Base-by-base conservation (phyloP, 2,888 invertebrate species). In the Hypselothyrea guttata region DNA sequence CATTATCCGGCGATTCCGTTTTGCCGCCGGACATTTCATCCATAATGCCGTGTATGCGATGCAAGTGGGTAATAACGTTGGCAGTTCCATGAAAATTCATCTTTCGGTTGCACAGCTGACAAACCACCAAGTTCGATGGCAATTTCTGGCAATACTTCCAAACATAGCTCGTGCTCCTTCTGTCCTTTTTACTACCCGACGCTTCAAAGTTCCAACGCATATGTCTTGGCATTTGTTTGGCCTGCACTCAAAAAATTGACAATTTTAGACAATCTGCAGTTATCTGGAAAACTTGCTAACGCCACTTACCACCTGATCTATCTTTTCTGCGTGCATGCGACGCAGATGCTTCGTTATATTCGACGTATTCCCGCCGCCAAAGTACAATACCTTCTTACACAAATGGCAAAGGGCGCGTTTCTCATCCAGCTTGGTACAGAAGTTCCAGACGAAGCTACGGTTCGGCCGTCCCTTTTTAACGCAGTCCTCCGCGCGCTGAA, bases 11-110 rank as follows among this genome's bases (percentile, higher is more conserved):
- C 1, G 53, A 1, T 5, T 54, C 61, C 0, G 34, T 7, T 53
- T 52, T 70, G 2, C 52, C 41, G 1, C 1, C 18, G 3, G 44
- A 54, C 5, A 42, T 52, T 11, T 71, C 56, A 4, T 55, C 73
- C 37, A 79, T 51, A 12, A 86, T 83, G 44, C 81, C 75, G 34
- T 87, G 87, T 13, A 64, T 65, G 1, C 86, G 75, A 37, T 86
- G 85, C 18, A 87, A 53, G 51, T 87, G 87, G 2, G 87, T 84
- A 8, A 87, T 87, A 1, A 87, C 84, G 48, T 87, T 87, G 9
- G 87, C 87, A 1, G 87, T 87, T 15, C 87, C 87, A 60, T 87
- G 87, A 38, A 86, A 87, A 2, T 75, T 81, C 87, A 87, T 87
- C 0, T 66, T 49, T 52, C 84, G 72, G 7, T 66, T 71, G 42